Base-by-base conservation (phyloP, 1,140 invertebrate genomes). In the Aphelenchoides besseyi region DNA sequence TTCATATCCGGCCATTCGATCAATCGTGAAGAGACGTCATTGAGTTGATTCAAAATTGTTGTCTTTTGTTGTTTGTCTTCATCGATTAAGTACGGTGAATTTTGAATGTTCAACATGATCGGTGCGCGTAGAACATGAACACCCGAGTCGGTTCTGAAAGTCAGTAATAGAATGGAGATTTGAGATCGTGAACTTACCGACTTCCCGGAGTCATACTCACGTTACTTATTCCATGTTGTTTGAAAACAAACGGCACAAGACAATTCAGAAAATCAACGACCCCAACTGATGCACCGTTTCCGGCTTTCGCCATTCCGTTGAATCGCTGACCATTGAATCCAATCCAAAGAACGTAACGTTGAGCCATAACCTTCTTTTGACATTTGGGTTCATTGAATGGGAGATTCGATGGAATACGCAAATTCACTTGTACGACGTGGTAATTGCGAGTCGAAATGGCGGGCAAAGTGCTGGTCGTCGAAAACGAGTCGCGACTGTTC, bases 301-400 rank as follows among this genome's bases (percentile, higher is more conserved):
- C 74, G 3, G 74, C 70, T 35, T 76, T 77, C 3, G 75, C 75
- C 62, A 76, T 68, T 77, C 72, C 75, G 12, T 75, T 68, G 62
- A 76, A 76, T 8, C 57, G 29, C 12, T 69, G 72, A 16, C 75
- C 75, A 53, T 76, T 71, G 57, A 76, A 76, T 3, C 70, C n/a
- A 26, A 76, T 71, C 75, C 75, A 76, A 36, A 76, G 61, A 23
- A 76, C 57, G 63, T 66, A 66, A 23, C 63, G 63, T 16, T 66
- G n/a, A 30, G 18, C n/a, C 63, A 66, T 66, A 5, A 16, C 32
- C 55, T 28, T 48, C 41, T 12, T 12, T 12, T 48, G 41, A 23
- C n/a, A 61, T 61, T 61, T 16, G 30, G 59, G 16, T 28, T 29
- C 18, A 61, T 18, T 26, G 2, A 61, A 61, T 61, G 30, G 18